Conservation (phyloP, 2,113 vertebrate genomes). For the Etheostoma cragini region DNA sequence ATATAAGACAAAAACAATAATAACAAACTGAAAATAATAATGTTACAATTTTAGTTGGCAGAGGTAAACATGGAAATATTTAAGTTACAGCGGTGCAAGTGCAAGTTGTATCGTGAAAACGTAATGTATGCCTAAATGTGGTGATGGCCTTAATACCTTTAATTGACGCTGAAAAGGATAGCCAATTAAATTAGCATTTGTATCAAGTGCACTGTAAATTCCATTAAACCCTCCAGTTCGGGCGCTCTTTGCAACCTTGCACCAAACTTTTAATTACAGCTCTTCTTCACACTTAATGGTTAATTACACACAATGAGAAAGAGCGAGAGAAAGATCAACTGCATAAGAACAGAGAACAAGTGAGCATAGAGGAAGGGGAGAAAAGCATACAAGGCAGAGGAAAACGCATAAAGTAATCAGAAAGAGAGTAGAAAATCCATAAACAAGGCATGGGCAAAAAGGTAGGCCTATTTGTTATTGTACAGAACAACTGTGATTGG, state of each 20-base stretch:
- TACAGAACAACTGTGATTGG: constrained; percentile 35
- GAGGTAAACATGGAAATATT: background rate
- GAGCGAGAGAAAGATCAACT: constrained; percentile 22
- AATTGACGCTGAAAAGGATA: constrained; percentile 65
- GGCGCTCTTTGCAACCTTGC: constrained; percentile 60
- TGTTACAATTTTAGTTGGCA: background rate
- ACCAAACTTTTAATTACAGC: constrained; percentile 75
- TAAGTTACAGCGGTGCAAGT: background rate
- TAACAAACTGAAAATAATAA: background rate
- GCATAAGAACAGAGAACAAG: constrained; percentile 35
- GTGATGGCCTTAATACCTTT: constrained; percentile 24
- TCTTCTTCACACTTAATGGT: constrained; percentile 66
- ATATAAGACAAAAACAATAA: background rate
- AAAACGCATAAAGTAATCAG: background rate
- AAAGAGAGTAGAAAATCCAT: constrained; percentile 15
- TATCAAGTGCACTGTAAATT: constrained; percentile 70
- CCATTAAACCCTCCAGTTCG: constrained; percentile 70
- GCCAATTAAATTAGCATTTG: constrained; percentile 68
- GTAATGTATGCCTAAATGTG: constrained; percentile 23
- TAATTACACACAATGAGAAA: constrained; percentile 68
- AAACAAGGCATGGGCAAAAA: background rate
- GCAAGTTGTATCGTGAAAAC: constrained; percentile 9
- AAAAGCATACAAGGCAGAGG: background rate
- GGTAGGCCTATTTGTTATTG: constrained; percentile 18
- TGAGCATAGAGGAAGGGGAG: constrained; percentile 1